These are phyloP conservation scores for Falco rusticolus DNA, from an alignment of 2,797 vertebrate species.

Conservation along the genomic window DNA sequence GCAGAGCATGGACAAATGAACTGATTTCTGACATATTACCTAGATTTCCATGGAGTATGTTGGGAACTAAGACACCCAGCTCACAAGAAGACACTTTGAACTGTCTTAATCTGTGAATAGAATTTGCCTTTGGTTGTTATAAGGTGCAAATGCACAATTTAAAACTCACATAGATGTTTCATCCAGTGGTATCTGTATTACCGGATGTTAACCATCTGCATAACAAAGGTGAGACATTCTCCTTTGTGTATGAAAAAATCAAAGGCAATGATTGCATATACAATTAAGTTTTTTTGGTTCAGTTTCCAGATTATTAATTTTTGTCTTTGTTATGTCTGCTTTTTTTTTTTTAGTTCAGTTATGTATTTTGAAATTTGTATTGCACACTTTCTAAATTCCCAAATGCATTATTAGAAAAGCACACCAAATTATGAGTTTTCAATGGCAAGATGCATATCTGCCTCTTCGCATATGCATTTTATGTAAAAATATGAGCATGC, in stretches of 20 bases:
- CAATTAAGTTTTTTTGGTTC: not conserved
- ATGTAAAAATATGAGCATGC: slow-evolving; percentile 49
- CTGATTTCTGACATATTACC: fast-evolving
- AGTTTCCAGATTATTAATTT: slow-evolving; percentile 8
- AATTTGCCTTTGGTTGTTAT: not conserved
- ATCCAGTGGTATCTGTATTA: not conserved
- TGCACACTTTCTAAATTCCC: slow-evolving; percentile 22
- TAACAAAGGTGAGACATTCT: not conserved
- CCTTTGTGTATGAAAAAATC: not conserved
- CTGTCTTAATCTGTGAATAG: not conserved
- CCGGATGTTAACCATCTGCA: not conserved
- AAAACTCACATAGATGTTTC: not conserved
- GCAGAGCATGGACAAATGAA: not conserved
- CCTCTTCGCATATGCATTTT: slow-evolving; percentile 59
- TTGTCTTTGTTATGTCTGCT: not conserved
- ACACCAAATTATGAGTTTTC: slow-evolving; percentile 38
- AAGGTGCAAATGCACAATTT: not conserved
- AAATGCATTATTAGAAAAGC: slow-evolving; percentile 29
- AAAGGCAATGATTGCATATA: not conserved
- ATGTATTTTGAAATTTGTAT: slow-evolving; percentile 19
- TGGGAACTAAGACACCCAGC: not conserved
- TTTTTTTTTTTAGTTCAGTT: slow-evolving; percentile 22
- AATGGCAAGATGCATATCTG: not conserved
- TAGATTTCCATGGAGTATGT: not conserved
- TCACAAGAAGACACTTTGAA: not conserved